These are phyloP conservation scores for Spongia lamella DNA, from an alignment of 37 sponge, comb jelly and placozoan species.

Conservation along the genomic window DNA sequence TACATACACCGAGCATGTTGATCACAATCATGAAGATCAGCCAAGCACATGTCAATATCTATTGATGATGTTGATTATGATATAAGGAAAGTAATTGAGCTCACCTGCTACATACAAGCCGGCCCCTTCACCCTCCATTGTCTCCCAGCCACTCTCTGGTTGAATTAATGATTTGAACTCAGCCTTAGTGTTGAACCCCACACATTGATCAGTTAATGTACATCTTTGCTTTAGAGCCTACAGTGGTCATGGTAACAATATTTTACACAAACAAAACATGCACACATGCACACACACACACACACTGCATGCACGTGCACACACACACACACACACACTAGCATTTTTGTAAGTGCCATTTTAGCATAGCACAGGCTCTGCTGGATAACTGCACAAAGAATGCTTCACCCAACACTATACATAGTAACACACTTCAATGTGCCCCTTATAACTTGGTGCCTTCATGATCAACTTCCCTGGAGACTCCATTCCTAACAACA, in stretches of 20 bases:
- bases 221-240: constrained; percentile 32
- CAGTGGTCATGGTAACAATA: too few species aligned
- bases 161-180: constrained; percentile 36
- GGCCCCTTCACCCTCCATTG: background rate
- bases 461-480: too few species aligned
- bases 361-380: too few species aligned
- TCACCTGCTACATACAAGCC: constrained; percentile 57
- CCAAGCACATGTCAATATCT: constrained; percentile 65
- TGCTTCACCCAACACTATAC: background rate
- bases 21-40: constrained; percentile 56
- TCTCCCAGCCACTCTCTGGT: constrained; percentile 24
- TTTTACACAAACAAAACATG: too few species aligned
- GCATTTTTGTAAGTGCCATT: too few species aligned
- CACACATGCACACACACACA: too few species aligned
- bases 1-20: constrained; percentile 34
- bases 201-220: constrained; percentile 40
- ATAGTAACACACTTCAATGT: too few species aligned
- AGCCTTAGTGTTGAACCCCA: constrained; percentile 42
- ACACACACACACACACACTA: too few species aligned
- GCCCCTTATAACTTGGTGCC: too few species aligned
- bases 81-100: background rate
- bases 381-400: constrained; percentile 3
- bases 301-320: too few species aligned
- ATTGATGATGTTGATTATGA: background rate
- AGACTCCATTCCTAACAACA: too few species aligned